Percentiles rank a stretch among this genome's conserved stretches.
Evolutionary conservation across 2,113 vertebrate genomes (phyloP).

Genomic region (Proterorhinus semilunaris): DNA sequence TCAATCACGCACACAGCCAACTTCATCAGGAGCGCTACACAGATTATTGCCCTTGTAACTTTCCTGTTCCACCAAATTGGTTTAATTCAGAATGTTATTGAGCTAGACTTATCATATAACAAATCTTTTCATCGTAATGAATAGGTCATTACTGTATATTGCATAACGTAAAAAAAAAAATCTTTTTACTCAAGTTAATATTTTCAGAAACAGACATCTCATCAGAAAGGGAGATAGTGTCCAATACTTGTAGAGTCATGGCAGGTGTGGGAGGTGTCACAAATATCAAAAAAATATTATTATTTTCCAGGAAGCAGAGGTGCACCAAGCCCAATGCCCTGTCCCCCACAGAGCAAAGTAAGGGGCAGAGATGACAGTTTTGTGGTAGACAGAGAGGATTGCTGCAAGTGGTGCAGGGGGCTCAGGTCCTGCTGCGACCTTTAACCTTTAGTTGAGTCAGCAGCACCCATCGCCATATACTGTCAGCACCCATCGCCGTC

Average conservation of each 20-base stretch:
- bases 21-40: background rate
- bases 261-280: slow-evolving; percentile 31
- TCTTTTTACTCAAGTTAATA: too few species aligned
- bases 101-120: background rate
- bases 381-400: slow-evolving; percentile 51
- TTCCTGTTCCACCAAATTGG: background rate
- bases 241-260: background rate
- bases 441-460: slow-evolving; percentile 45
- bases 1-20: slow-evolving; percentile 1
- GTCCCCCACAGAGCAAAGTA: slow-evolving; percentile 28
- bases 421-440: slow-evolving; percentile 33
- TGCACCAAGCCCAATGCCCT: slow-evolving; percentile 29
- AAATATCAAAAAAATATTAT: slow-evolving; percentile 39
- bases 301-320: slow-evolving; percentile 1
- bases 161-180: too few species aligned
- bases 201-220: too few species aligned
- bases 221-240: too few species aligned
- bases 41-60: slow-evolving; percentile 2
- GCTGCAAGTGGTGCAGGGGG: slow-evolving; percentile 54
- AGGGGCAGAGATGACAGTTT: slow-evolving; percentile 44
- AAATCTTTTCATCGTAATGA: too few species aligned
- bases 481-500: slow-evolving; percentile 30
- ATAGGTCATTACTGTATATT: too few species aligned
- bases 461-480: slow-evolving; percentile 38
- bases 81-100: background rate